Base-by-base conservation (phyloP, 2,113 vertebrate genomes). In the Upupa epops region DNA sequence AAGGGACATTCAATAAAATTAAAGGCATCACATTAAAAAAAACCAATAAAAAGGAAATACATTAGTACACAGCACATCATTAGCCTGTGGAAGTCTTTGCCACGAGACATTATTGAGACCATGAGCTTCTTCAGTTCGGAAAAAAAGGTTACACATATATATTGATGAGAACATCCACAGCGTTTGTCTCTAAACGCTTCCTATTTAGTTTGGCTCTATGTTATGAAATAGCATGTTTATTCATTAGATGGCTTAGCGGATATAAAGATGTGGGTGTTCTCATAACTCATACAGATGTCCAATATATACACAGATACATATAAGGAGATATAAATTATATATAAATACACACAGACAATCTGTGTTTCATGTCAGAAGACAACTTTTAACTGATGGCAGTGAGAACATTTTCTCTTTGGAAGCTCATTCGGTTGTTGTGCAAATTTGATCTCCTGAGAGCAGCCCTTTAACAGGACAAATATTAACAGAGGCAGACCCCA, bases 111-210 rank as follows among this genome's bases (percentile, higher is more conserved):
- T 61, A 65, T 55, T 89, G 78, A 94, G 87, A 92, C 90, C 83
- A 96, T 6, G 40, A 94, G 58, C 20, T 90, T 9, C 70, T 90
- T 56, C 46, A 61, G 65, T 21, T 91, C 46, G 81, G 81, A 78
- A 86, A 93, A 85, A 82, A 68, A 15, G 54, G 55, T 91, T 93
- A 94, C 93, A 96, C 85, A 86, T 28, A 83, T 45, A 48, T 77
- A 74, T 73, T 29, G 59, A 95, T 95, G 91, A 94, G 94, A 95
- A 94, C 93, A 95, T 77, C 91, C 94, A 93, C 89, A 94, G 82
- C 11, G 42, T 37, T 74, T n/a, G 8, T 58, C 68, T 56, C 2
- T 7, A 26, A 21, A 28, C 6, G 14, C 10, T 81, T 82, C 60
- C 48, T 64, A 4, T 45, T 83, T 61, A 48, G n/a, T 85, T 85